Evolutionary conservation across 2,888 invertebrate genomes (phyloP), one percentile per base, ranked within the genome.

Genomic region (Eupelmus urozonus): DNA sequence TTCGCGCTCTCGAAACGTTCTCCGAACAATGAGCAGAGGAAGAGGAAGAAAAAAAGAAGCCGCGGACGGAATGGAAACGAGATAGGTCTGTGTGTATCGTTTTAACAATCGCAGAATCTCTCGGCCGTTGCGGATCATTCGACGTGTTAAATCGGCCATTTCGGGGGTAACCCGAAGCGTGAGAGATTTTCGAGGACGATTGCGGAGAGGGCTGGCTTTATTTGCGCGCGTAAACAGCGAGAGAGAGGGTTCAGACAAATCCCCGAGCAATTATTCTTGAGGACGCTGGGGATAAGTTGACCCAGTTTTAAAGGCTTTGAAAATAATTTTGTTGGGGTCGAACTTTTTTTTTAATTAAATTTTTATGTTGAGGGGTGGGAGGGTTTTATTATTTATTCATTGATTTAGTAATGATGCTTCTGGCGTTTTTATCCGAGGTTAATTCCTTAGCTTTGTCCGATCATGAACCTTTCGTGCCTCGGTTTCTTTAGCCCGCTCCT

Each of bases 31-130:
- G 49, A 25, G 29, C 13, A 34, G 9, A 9, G 13, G 45, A 45
- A 45, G n/a, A 40, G 49, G 25, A 53, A 49, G 45, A 71, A 76
- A 78, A 75, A 70, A 34, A 40, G 51, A 42, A 25, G 60, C 34
- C 9, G n/a, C 0, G 13, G 51, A 13, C 23, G 45, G 20, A 7
- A 34, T 62, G 71, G 65, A 78, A 27, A 62, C 66, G 81, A 84
- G 82, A 85, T 83, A 74, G 78, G 77, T 85, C 83, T 83, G n/a
- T n/a, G n/a, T n/a, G n/a, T n/a, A 86, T 86, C 86, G 84, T 84
- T 85, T 85, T 84, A 85, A 86, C 85, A 82, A 84, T 82, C 76
- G 80, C 75, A 23, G 73, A 66, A 42, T 57, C 78, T 18, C 77
- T 23, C 62, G 62, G 2, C 66, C 71, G 76, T 49, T 70, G n/a